Evolutionary conservation across 2,888 invertebrate genomes (phyloP), one percentile per base, ranked within the genome.

Genomic region (Gymnosoma rotundatum): DNA sequence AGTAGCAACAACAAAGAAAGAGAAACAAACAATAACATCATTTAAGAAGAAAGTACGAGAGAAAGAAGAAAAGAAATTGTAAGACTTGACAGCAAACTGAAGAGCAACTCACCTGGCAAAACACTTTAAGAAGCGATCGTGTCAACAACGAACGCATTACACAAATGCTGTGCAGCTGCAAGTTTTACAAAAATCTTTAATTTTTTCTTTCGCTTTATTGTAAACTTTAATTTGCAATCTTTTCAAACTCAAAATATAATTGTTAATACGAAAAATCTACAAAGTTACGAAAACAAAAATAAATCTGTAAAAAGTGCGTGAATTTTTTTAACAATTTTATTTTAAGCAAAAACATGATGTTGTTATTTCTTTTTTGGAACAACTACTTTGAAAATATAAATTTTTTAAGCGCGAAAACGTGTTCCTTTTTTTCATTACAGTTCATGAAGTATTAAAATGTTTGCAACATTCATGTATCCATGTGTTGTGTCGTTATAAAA

Each of bases 71-170:
- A 78, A 70, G 63, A 76, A 32, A 32, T 32, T 32, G 2, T 32
- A 79, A 80, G 78, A 78, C 80, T 78, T 61, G 42, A 52, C 56
- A 50, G 61, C 69, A 69, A 69, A 66, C 66, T 69, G 63, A 67
- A 73, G 58, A 84, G 21, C 80, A 50, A 72, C 18, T 67, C 32
- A 50, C 6, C 25, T 64, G 58, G 69, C 83, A 84, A 76, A 84
- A 84, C 78, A 81, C 52, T 69, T 84, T 78, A 52, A 67, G 83
- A 69, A 73, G 73, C 83, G 69, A 76, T 69, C 80, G 83, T 81
- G 80, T 60, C 69, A 73, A 74, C 81, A 83, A 64, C 70, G 0
- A 83, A 69, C 70, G 0, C 58, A 58, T 25, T 42, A 16, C n/a
- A 14, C 5, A 60, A 60, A 60, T 64, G 73, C 78, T 69, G 80